Conservation (phyloP, 2,797 vertebrate species). For the Pteropus rufus region DNA sequence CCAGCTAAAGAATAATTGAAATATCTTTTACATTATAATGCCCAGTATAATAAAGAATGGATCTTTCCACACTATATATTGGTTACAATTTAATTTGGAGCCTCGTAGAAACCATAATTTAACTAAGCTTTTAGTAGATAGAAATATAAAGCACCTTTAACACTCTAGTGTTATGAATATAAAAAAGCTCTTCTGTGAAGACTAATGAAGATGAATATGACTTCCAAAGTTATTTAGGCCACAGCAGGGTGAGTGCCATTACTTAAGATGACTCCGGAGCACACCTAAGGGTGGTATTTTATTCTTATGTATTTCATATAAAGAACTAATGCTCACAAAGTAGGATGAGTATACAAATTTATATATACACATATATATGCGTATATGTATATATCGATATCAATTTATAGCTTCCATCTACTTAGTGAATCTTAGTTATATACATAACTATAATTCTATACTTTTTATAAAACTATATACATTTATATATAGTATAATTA, state of each 20-base stretch:
- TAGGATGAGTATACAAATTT: neutral
- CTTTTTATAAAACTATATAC: neutral
- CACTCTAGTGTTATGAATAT: neutral
- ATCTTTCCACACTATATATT: neutral
- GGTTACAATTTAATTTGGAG: constrained; percentile 62
- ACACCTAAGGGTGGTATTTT: constrained; percentile 42
- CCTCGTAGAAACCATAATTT: constrained; percentile 46
- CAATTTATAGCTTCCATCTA: neutral
- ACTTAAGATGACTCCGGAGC: neutral
- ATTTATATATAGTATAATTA: neutral
- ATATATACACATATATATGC: neutral
- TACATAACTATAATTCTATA: neutral
- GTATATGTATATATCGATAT: neutral
- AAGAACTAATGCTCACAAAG: constrained; percentile 46
- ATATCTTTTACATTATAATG: constrained; percentile 41
- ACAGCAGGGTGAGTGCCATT: constrained; percentile 18
- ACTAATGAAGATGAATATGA: constrained; percentile 46
- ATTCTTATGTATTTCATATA: constrained; percentile 43
- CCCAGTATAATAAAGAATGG: neutral
- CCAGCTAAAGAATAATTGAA: neutral
- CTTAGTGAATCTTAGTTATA: neutral
- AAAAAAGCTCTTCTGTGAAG: constrained; percentile 31
- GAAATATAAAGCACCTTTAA: constrained; percentile 55
- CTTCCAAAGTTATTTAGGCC: constrained; percentile 40
- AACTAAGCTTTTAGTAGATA: constrained; percentile 63